Base-by-base conservation (phyloP, 2,797 vertebrate genomes). In the Channallabes apus region DNA sequence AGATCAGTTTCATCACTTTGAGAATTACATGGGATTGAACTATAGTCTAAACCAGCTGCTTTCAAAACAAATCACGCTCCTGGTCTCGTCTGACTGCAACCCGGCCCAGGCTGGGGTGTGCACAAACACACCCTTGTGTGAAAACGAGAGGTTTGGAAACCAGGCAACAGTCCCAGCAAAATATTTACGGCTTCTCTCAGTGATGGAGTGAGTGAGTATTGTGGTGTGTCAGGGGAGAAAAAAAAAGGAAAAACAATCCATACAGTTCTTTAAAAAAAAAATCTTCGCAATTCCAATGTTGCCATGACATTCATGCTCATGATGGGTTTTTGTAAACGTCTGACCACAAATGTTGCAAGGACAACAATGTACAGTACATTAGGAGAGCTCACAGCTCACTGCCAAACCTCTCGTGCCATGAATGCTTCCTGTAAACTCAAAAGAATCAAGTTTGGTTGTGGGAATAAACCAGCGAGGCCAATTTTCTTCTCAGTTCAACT, bases 121-220 rank as follows among this genome's bases (percentile, higher is more conserved):
- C 84, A 83, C 56, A 86, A 84, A 88, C 82, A 88, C 83, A 87
- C 84, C 90, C 86, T 68, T 46, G 72, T 83, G 83, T 77, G 59
- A 88, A 54, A 84, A 86, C 59, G 71, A 14, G 58, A 80, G 80
- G 85, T 82, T 82, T 90, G 85, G 90, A 90, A 91, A 92, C 80
- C 6, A 65, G 81, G 88, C 88, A 88, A 90, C 89, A 84, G 56
- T 61, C 68, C 9, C 51, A 86, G 82, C 87, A 91, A 90, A 93
- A 93, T 92, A 92, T 91, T 90, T 87, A 90, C 77, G 35, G 85
- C 83, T 77, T 90, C 59, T 84, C 80, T 84, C 87, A 89, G 71
- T 86, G 64, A 58, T 24, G n/a, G 65, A 35, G 79, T 65, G 68
- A 29, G 62, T 86, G 79, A 82, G 82, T 20, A 46, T 61, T 12